Evolutionary conservation across 2,888 invertebrate species (phyloP), one percentile per base, ranked within the genome.

Genomic region (Athrips mouffetella): DNA sequence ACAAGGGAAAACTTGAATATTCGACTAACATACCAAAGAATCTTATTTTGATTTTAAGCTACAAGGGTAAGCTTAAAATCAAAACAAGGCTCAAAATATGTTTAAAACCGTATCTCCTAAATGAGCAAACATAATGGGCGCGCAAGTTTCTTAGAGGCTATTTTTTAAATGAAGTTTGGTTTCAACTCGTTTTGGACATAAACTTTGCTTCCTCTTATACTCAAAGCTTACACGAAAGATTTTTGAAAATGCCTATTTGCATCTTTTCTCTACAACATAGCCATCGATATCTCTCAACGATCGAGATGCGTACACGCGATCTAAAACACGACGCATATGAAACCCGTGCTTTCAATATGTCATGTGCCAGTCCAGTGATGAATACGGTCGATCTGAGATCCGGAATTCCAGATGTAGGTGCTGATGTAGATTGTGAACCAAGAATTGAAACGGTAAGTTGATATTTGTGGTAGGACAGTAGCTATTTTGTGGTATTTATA

Each of bases 271-370:
- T 20, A n/a, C 35, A 35, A 35, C 35, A 35, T n/a, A n/a, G 18
- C 15, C 18, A 37, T 37, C 45, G 49, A 49, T 47, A 45, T 46
- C 58, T 59, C 62, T 48, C 47, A 48, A 52, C 62, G 60, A 61
- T 55, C 44, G 48, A 62, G 64, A 68, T 62, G 61, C 53, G 62
- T 60, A 67, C 67, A 65, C 59, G 61, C 70, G 68, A 73, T 74
- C 73, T 72, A 73, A 76, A 76, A 72, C 64, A 64, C 67, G 59
- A 59, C 60, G 70, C 66, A 67, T 70, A 70, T 67, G 70, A 76
- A 74, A 76, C 69, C 65, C 59, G 57, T 54, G 58, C 69, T 70
- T 73, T 68, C 67, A 63, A 77, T 70, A 70, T 74, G 80, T 76
- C 80, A 76, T 66, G 57, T 63, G 78, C 79, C 80, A 73, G 68